Evolutionary conservation across 2,797 vertebrate species (phyloP), one percentile per base, ranked within the genome.

Genomic region (Sebastes vulpes): DNA sequence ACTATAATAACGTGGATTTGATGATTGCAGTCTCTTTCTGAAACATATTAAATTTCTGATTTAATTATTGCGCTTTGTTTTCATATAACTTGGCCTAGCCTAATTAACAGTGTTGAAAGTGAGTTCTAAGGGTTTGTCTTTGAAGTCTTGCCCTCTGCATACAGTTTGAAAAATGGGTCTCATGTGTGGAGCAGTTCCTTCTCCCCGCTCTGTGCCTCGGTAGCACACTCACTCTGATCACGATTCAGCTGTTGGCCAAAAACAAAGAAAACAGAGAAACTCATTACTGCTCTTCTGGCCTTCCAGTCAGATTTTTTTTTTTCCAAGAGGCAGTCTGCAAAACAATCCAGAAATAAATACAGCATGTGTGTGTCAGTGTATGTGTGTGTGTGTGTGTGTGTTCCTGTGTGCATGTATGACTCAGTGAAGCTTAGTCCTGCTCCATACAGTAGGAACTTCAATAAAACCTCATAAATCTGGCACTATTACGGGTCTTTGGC

Each of bases 161-260:
- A 63, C 60, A 78, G 68, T 85, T 35, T 67, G 72, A 85, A 85
- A 89, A 89, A 87, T 53, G 68, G 9, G 65, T 79, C 79, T 90
- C 80, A 59, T 87, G 83, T 76, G 60, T 72, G 70, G 9, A 77
- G 72, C 70, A 16, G 73, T 69, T 83, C 42, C 75, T 70, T 84
- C 73, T 67, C 70, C 67, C 63, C 14, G 60, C 76, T 80, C 81
- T 59, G 77, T 59, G 86, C 58, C 71, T 72, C 16, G 35, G 82
- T 86, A 74, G 75, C 79, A 65, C 25, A 6, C 63, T 87, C 66
- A 66, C 79, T 91, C 77, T 85, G 81, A 89, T 92, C 89, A 89
- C 56, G 68, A 93, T 82, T 92, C 88, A 87, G 93, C 93, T 93
- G 79, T 87, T 88, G 93, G 92, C 82, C 82, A 86, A 86, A 92